A percentile compares a stretch with the other conserved stretches of the same genome.
These are phyloP conservation scores for Sphenodon punctatus DNA, from an alignment of 2,797 vertebrate genomes.

Conservation along the genomic window DNA sequence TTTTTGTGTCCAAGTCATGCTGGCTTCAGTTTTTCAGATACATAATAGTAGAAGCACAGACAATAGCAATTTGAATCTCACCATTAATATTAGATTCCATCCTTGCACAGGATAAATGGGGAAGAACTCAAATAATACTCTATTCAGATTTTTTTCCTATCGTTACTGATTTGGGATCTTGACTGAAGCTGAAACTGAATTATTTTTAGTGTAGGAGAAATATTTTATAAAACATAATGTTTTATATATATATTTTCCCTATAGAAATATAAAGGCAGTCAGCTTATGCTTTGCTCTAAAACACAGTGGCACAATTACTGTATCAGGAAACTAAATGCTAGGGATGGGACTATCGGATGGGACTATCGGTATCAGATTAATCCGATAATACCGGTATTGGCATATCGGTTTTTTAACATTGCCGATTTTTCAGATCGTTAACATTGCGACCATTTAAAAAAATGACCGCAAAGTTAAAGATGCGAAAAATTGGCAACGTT, in stretches of 20 bases:
- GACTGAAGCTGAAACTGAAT: not conserved
- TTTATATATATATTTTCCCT: not conserved
- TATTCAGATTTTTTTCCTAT: too few relatives aligned
- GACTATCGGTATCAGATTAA: too few relatives aligned
- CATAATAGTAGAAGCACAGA: not conserved
- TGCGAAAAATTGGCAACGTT: too few relatives aligned
- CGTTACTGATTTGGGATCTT: too few relatives aligned
- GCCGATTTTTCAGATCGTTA: too few relatives aligned
- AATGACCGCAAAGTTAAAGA: too few relatives aligned
- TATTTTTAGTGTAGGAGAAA: not conserved
- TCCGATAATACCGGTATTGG: too few relatives aligned
- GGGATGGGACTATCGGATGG: too few relatives aligned
- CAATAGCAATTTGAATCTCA: not conserved
- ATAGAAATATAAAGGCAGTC: not conserved
- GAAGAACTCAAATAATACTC: too few relatives aligned
- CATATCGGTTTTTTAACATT: too few relatives aligned
- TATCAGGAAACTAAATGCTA: not conserved
- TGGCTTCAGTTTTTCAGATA: not conserved
- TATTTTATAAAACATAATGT: not conserved
- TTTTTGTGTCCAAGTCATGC: not conserved
- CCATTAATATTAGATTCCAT: not conserved
- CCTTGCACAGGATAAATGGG: rapidly evolving
- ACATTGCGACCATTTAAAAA: too few relatives aligned
- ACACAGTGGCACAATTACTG: not conserved
- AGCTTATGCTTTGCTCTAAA: not conserved